phyloP scores from a whole-genome alignment of 2,888 invertebrate species.

The Euphydryas editha region DNA sequence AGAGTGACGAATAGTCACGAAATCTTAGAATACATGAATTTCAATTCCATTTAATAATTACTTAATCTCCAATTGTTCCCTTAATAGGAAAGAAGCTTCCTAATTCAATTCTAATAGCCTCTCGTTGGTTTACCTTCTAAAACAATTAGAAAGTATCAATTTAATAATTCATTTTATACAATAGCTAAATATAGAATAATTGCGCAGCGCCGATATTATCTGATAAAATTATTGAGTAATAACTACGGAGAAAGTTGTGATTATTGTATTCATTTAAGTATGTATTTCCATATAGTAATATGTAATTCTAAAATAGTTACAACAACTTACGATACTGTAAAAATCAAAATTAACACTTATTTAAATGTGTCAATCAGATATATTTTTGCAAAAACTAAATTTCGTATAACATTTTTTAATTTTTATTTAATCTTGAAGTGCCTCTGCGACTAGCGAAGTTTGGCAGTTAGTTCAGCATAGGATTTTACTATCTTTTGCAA shows the following conservation, averaged over 20 bases:
- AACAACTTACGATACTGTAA: too few species aligned
- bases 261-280: constrained; percentile 1
- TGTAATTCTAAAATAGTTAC: too few species aligned
- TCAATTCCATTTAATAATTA: background rate
- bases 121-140: background rate
- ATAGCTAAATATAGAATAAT: background rate
- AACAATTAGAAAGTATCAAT: constrained; percentile 14
- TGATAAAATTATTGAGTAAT: constrained; percentile 6
- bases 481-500: too few species aligned
- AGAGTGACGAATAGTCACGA: too few species aligned
- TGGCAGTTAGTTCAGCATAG: too few species aligned
- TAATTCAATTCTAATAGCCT: background rate
- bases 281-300: background rate
- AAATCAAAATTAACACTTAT: too few species aligned
- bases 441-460: too few species aligned
- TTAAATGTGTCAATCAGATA: too few species aligned
- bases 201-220: background rate
- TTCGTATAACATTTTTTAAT: too few species aligned
- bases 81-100: background rate
- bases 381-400: too few species aligned
- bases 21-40: background rate
- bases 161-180: constrained; percentile 4
- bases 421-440: too few species aligned
- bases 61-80: background rate
- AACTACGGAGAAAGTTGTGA: constrained; percentile 4